Evolutionary conservation across 2,797 vertebrate genomes (phyloP).

Genomic region (Microctenopoma steveboyesi): DNA sequence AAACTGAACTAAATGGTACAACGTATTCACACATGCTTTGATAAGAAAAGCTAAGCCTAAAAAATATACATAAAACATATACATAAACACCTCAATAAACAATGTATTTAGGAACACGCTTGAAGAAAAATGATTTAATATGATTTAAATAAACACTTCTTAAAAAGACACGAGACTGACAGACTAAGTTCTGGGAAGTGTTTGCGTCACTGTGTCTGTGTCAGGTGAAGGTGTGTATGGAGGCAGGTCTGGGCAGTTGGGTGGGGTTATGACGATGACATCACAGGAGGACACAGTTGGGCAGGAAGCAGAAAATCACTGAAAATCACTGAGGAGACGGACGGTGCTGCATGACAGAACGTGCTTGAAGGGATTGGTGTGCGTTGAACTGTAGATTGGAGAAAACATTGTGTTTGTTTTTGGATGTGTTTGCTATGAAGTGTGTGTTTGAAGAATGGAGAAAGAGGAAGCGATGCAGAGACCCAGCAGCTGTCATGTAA

Average conservation of each 20-base stretch:
- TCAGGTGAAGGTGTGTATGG: slow-evolving; percentile 69
- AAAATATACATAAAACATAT: too few relatives aligned
- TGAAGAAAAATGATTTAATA: neutral
- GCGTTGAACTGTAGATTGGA: neutral
- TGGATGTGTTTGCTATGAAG: slow-evolving; percentile 43
- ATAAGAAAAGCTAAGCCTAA: too few relatives aligned
- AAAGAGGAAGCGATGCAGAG: slow-evolving; percentile 61
- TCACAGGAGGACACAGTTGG: slow-evolving; percentile 13
- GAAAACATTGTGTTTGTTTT: slow-evolving; percentile 9
- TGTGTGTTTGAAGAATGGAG: slow-evolving; percentile 30
- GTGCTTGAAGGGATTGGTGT: neutral
- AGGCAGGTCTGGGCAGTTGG: slow-evolving; percentile 60
- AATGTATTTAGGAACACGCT: too few relatives aligned
- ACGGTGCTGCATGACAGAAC: neutral
- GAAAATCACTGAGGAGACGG: slow-evolving; percentile 29
- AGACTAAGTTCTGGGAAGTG: slow-evolving; percentile 23
- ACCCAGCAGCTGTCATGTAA: slow-evolving; percentile 77
- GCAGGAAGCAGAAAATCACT: slow-evolving; percentile 39
- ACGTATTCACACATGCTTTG: too few relatives aligned
- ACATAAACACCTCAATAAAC: too few relatives aligned
- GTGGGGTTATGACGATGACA: slow-evolving; percentile 40
- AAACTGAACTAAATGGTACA: too few relatives aligned
- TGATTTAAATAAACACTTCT: neutral
- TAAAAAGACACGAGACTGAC: neutral
- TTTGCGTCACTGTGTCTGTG: slow-evolving; percentile 35